These are phyloP conservation scores for Oncorhynchus keta DNA, from an alignment of 2,113 vertebrate species.

Conservation along the genomic window DNA sequence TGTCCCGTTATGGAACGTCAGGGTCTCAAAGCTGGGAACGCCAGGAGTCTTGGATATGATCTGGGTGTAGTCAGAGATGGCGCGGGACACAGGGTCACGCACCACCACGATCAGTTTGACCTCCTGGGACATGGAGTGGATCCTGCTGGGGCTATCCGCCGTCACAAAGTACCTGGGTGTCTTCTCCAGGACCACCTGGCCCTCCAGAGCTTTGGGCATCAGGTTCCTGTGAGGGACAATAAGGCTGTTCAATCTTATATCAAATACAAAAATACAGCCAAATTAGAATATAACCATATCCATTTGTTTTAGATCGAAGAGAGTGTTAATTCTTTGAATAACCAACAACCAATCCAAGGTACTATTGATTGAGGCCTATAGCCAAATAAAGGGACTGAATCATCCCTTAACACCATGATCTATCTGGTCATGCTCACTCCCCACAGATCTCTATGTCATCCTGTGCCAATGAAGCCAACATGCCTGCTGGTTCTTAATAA, in stretches of 20 bases:
- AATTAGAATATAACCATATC: too few species aligned
- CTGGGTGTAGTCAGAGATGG: constrained; percentile 88
- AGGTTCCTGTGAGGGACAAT: constrained; percentile 66
- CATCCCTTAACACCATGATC: not conserved
- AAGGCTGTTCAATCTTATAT: too few species aligned
- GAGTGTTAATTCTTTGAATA: too few species aligned
- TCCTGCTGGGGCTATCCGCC: constrained; percentile 83
- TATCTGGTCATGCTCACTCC: not conserved
- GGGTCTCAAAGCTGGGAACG: constrained; percentile 74
- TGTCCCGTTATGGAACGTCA: constrained; percentile 82
- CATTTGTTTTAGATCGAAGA: too few species aligned
- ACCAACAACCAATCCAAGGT: too few species aligned
- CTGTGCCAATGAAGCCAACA: not conserved
- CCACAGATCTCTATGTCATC: not conserved
- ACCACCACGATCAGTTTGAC: constrained; percentile 86
- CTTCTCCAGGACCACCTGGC: constrained; percentile 87
- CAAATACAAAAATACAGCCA: too few species aligned
- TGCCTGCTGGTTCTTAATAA: not conserved
- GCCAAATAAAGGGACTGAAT: not conserved
- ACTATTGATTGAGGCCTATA: not conserved
- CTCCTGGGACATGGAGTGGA: constrained; percentile 86
- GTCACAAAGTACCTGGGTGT: constrained; percentile 85
- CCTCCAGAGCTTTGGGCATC: constrained; percentile 86
- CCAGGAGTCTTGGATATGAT: constrained; percentile 76
- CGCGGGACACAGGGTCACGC: constrained; percentile 85